A percentile compares a stretch with the other conserved stretches of the same genome.
Evolutionary conservation across 2,797 vertebrate genomes (phyloP).

Genomic region (Mus caroli): DNA sequence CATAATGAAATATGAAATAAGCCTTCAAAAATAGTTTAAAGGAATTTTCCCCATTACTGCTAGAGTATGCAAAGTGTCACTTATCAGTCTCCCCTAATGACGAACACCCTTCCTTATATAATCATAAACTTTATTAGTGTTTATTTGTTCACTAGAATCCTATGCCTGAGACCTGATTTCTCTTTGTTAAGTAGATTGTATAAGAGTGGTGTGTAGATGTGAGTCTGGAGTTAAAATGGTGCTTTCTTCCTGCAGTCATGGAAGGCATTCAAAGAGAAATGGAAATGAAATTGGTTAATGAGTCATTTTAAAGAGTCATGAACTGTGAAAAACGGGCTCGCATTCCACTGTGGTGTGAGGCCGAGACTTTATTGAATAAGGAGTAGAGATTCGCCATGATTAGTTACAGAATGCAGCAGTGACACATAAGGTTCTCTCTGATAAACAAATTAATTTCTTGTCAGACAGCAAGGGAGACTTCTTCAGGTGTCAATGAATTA

Average conservation of each 20-base stretch:
- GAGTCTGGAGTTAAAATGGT: neutral
- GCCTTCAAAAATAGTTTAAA: neutral
- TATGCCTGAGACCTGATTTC: neutral
- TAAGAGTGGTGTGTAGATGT: neutral
- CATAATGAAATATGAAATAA: neutral
- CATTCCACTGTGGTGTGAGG: neutral
- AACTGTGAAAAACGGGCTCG: neutral
- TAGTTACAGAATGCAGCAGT: neutral
- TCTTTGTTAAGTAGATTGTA: neutral
- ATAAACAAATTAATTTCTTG: neutral
- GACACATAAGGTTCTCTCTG: neutral
- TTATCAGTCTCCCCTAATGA: no score
- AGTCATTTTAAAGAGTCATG: neutral
- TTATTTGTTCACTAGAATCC: neutral
- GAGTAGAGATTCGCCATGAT: neutral
- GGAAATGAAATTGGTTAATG: neutral
- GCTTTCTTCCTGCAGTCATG: neutral
- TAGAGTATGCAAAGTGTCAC: neutral
- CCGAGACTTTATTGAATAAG: neutral
- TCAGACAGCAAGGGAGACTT: neutral
- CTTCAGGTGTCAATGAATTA: neutral
- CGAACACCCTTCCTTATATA: neutral
- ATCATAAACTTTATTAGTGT: neutral
- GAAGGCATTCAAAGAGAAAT: neutral
- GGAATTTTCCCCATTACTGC: neutral